Base-by-base conservation (phyloP, 2,113 vertebrate species). In the Aix galericulata region DNA sequence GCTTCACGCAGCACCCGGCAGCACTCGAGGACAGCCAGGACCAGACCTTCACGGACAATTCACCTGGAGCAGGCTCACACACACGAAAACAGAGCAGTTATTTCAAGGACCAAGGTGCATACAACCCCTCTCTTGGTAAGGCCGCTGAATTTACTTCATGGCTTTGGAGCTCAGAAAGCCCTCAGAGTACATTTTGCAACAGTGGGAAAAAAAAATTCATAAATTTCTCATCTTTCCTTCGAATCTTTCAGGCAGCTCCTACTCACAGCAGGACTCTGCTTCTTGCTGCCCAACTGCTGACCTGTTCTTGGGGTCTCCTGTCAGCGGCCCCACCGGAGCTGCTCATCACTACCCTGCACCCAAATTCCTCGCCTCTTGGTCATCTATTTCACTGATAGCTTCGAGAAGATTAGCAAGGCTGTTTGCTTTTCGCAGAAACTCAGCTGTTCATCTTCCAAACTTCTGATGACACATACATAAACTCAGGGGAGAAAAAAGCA, bases 321-420 rank as follows among this genome's bases (percentile, higher is more conserved):
- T 25, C 38, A 78, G n/a, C 1, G 1, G 53, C 77, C 78, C 42
- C 0, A 0, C 29, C 17, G 38, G 34, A 90, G 55, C 6, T 56
- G 17, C 34, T 94, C 62, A 34, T 72, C 56, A 8, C 32, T 52
- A 29, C 25, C 31, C 2, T 59, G 55, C 73, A 44, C 50, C 55
- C 31, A 2, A 68, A 72, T 26, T 71, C 55, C 67, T 72, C 84
- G n/a, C 31, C 67, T 59, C 62, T 56, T 89, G 62, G 87, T 78
- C 83, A 88, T 23, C 74, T 44, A 0, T 34, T 86, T 68, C 42
- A 32, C 48, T 82, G 66, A 63, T 63, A 90, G 77, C 32, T 81
- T 85, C 80, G 5, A 79, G 48, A 20, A 89, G 48, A 89, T 36
- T 52, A 93, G 48, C 4, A 8, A 86, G 46, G 62, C 48, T 53